A percentile compares a stretch with the other conserved stretches of the same genome.
Evolutionary conservation across 64 coral and sea anemone species (phyloP).

Genomic region (Stichodactyla helianthus): DNA sequence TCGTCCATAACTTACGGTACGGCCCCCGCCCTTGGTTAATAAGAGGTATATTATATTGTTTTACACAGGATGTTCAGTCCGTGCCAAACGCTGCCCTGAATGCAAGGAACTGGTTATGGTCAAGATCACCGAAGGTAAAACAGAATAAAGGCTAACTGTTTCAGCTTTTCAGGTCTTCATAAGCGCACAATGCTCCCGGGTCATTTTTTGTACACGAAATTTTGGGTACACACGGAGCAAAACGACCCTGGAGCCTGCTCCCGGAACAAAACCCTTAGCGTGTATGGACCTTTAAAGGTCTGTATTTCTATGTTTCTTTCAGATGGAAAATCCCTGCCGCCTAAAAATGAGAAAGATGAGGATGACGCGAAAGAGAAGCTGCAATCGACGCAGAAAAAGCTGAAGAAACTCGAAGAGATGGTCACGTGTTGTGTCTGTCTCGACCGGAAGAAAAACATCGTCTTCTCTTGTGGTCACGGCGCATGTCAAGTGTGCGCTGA

Average conservation of each 20-base stretch:
- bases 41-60: not conserved
- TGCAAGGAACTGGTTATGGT: conserved; percentile 1
- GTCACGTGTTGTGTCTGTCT: conserved; percentile 56
- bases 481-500: conserved; percentile 44
- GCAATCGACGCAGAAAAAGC: conserved; percentile 30
- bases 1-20: too few species aligned
- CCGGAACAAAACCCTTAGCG: too few species aligned
- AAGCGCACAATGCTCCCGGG: too few species aligned
- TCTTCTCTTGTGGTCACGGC: conserved; percentile 56
- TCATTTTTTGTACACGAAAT: too few species aligned
- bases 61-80: conserved; percentile 39
- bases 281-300: too few species aligned
- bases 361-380: not conserved
- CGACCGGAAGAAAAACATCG: conserved; percentile 36
- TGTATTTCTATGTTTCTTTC: not conserved
- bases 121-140: conserved; percentile 34
- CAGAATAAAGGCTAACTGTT: too few species aligned
- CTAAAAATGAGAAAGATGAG: not conserved
- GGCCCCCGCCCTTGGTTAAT: too few species aligned
- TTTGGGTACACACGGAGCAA: too few species aligned
- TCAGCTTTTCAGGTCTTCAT: too few species aligned
- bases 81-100: conserved; percentile 41
- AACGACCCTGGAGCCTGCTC: too few species aligned
- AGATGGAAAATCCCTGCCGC: not conserved
- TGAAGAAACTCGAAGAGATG: conserved; percentile 51